A percentile compares a stretch with the other conserved stretches of the same genome.
These are phyloP conservation scores for Bergia sp. DNA, from an alignment of 92 coral and sea anemone species.

Conservation along the genomic window DNA sequence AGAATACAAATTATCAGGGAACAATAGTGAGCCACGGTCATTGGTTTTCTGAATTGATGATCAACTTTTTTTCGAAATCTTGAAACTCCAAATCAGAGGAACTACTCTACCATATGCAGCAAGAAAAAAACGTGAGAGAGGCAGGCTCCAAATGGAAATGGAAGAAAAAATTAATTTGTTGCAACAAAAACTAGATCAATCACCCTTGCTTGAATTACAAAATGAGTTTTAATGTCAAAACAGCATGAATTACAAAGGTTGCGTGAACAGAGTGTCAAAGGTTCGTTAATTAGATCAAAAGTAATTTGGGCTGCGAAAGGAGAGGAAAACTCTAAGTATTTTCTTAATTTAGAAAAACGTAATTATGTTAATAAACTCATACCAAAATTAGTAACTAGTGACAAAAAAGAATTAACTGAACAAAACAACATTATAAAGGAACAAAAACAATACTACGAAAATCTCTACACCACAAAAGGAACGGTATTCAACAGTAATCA, in stretches of 20 bases:
- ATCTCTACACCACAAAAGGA: slow-evolving; percentile 12
- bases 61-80: slow-evolving; percentile 31
- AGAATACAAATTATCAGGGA: neutral
- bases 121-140: neutral
- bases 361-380: slow-evolving; percentile 28
- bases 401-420: slow-evolving; percentile 1
- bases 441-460: slow-evolving; percentile 26
- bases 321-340: slow-evolving; percentile 7
- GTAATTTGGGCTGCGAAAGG: slow-evolving; percentile 26
- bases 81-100: slow-evolving; percentile 43
- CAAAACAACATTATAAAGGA: slow-evolving; percentile 28
- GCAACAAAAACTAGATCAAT: neutral
- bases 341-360: slow-evolving; percentile 30
- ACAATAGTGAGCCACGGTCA: neutral
- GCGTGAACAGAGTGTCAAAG: slow-evolving; percentile 20
- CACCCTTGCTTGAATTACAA: neutral
- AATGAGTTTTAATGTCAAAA: neutral
- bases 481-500: neutral
- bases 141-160: neutral
- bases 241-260: slow-evolving; percentile 33
- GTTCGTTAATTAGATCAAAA: slow-evolving; percentile 26
- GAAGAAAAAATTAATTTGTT: neutral
- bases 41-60: slow-evolving; percentile 24
- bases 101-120: neutral
- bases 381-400: slow-evolving; percentile 13